These are phyloP conservation scores for Cephonodes hylas DNA, from an alignment of 2,888 invertebrate species.

Conservation along the genomic window DNA sequence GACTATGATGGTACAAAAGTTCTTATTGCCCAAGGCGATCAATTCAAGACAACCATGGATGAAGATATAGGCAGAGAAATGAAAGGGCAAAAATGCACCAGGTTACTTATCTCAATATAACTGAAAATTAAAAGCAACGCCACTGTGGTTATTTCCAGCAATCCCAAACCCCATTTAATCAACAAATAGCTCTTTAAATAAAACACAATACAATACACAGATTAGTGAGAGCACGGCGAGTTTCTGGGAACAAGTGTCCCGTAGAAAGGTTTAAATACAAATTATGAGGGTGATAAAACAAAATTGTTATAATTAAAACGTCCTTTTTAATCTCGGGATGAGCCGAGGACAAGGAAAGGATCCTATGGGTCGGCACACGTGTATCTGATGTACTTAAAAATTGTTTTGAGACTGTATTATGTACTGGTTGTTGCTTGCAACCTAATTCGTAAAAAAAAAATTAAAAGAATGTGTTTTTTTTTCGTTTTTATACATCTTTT, in stretches of 20 bases:
- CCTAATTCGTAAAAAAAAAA: too few relatives aligned
- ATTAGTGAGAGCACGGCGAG: background rate
- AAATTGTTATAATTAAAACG: background rate
- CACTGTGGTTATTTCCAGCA: background rate
- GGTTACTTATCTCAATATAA: background rate
- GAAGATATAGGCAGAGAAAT: too few relatives aligned
- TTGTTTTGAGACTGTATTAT: too few relatives aligned
- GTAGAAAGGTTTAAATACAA: background rate
- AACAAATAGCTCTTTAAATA: background rate
- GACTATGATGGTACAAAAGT: too few relatives aligned
- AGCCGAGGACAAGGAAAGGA: background rate
- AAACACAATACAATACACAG: background rate
- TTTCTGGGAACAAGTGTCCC: background rate
- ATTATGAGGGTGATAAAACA: background rate
- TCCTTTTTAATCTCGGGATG: background rate
- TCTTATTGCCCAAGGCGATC: too few relatives aligned
- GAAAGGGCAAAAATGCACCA: too few relatives aligned
- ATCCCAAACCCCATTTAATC: background rate
- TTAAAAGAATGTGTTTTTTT: too few relatives aligned
- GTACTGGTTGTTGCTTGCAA: too few relatives aligned
- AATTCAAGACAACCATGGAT: too few relatives aligned
- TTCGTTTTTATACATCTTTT: too few relatives aligned
- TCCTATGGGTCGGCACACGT: too few relatives aligned
- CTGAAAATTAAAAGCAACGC: background rate
- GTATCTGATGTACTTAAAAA: too few relatives aligned